phyloP scores from a whole-genome alignment of 2,888 invertebrate species.

The Bembecia ichneumoniformis region DNA sequence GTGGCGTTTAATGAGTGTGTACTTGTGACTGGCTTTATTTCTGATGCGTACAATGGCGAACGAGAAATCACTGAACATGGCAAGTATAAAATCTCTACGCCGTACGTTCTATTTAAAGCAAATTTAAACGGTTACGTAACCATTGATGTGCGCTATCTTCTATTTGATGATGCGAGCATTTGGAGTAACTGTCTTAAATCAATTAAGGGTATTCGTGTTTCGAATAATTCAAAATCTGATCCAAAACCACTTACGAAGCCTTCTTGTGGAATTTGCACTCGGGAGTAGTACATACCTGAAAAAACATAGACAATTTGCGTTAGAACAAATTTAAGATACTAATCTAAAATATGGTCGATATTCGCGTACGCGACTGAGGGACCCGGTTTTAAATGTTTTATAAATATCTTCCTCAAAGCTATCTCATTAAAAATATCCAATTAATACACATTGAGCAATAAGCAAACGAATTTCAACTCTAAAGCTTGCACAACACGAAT shows the following conservation, averaged over 20 bases:
- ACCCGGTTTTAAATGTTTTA: conserved; percentile 41
- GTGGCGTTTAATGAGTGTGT: conserved; percentile 47
- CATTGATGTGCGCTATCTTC: background rate
- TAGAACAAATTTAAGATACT: too few relatives aligned
- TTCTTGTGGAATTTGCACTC: too few relatives aligned
- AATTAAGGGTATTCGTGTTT: too few relatives aligned
- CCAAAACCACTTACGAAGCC: too few relatives aligned
- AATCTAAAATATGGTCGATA: background rate
- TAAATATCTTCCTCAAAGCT: conserved; percentile 36
- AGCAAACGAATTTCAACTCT: conserved; percentile 5
- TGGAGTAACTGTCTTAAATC: background rate
- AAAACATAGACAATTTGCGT: too few relatives aligned
- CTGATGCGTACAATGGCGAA: background rate
- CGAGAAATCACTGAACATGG: background rate
- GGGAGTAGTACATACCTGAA: too few relatives aligned
- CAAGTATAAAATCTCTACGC: background rate
- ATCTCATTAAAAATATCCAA: conserved; percentile 43
- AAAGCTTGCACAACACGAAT: conserved; percentile 1
- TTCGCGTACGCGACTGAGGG: conserved; percentile 12
- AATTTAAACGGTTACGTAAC: background rate
- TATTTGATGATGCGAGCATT: background rate
- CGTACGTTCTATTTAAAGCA: background rate
- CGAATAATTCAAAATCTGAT: too few relatives aligned
- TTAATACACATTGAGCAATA: conserved; percentile 9
- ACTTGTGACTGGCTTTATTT: conserved; percentile 1